These are phyloP conservation scores for Gnathonemus echidnorhynchus DNA, from an alignment of 2,113 vertebrate species.

Conservation along the genomic window DNA sequence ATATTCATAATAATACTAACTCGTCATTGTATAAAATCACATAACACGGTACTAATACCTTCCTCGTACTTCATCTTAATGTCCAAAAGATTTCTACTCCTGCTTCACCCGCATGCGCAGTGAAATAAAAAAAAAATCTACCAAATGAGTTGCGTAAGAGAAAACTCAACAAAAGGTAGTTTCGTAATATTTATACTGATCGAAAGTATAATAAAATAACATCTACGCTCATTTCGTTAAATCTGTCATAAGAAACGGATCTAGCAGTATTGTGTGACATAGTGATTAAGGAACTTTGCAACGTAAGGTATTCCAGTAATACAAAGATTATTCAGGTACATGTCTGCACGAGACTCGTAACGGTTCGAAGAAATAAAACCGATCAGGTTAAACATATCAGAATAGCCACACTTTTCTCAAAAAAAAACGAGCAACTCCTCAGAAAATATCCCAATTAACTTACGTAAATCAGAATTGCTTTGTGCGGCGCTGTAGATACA, in stretches of 20 bases:
- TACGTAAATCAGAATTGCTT: not conserved
- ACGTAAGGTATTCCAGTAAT: not conserved
- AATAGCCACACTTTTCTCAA: not conserved
- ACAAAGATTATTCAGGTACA: not conserved
- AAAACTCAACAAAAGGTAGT: not conserved
- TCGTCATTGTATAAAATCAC: not conserved
- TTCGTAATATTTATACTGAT: not conserved
- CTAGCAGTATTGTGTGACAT: not conserved
- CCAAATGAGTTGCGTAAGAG: not conserved
- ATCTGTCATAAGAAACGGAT: not conserved
- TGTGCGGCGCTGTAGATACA: not conserved
- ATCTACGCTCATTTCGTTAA: not conserved
- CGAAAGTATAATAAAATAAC: not conserved
- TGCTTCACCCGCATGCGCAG: not conserved
- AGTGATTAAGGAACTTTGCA: not conserved
- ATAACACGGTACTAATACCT: not conserved
- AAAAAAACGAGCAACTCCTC: not conserved
- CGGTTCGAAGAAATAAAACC: not conserved
- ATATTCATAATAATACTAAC: not conserved
- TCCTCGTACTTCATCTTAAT: not conserved
- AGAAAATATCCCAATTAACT: not conserved
- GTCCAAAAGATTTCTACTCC: not conserved
- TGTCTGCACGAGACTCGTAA: not conserved
- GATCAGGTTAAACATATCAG: not conserved
- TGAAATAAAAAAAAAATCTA: not conserved